Conservation (phyloP, 2,888 invertebrate genomes). For the Ptycholaimellus sp. region DNA sequence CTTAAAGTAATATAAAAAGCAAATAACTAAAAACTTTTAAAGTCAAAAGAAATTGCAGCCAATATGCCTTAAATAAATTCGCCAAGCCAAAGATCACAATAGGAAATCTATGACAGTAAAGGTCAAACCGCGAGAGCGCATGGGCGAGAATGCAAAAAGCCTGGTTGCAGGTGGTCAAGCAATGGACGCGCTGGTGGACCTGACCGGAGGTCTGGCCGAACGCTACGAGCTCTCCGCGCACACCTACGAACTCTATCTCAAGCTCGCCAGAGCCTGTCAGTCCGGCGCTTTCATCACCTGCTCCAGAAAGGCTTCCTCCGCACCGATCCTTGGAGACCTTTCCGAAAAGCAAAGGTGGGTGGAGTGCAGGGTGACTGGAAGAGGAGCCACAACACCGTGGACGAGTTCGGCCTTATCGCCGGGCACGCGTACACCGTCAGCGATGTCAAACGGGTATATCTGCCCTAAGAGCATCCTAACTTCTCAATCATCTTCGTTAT, state of each 20-base stretch:
- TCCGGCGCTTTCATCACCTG: constrained; percentile 30
- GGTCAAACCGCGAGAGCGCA: constrained; percentile 11
- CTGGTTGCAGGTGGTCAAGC: constrained; percentile 26
- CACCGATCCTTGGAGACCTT: neutral
- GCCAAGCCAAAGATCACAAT: no score
- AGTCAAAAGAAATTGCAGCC: no score
- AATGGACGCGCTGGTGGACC: constrained; percentile 31
- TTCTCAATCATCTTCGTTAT: no score
- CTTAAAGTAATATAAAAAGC: no score
- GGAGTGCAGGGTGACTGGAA: constrained; percentile 26
- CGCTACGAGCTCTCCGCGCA: constrained; percentile 1
- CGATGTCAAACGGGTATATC: constrained; percentile 24
- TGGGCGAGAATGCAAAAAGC: constrained; percentile 20
- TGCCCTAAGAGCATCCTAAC: no score
- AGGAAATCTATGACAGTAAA: neutral
- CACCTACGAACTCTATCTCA: constrained; percentile 21
- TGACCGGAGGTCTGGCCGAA: constrained; percentile 18
- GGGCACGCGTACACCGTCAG: constrained; percentile 33
- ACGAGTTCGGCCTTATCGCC: constrained; percentile 29
- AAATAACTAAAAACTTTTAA: no score
- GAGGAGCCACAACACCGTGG: constrained; percentile 20
- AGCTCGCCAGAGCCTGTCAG: constrained; percentile 24
- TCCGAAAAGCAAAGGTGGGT: neutral
- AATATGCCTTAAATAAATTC: no score
- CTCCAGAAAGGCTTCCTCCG: constrained; percentile 26